Evolutionary conservation across 2,797 vertebrate species (phyloP).

Genomic region (Anniella stebbinsi): DNA sequence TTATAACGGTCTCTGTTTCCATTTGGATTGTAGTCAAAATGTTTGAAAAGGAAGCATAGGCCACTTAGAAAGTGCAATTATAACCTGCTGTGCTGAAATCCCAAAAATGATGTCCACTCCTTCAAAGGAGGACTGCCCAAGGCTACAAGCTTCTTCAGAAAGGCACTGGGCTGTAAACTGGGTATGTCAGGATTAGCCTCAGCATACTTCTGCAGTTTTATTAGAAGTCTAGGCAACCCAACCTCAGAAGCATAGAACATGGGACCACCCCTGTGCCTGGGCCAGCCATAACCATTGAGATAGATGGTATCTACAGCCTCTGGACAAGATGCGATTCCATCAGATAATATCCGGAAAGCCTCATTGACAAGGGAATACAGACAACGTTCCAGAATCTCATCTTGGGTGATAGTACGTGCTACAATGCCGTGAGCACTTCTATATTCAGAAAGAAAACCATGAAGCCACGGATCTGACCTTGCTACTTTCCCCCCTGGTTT

Average conservation of each 20-base stretch:
- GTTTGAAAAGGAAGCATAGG: neutral
- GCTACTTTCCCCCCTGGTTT: constrained; percentile 80
- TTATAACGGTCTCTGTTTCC: accelerated
- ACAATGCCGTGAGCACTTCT: constrained; percentile 80
- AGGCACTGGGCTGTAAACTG: constrained; percentile 81
- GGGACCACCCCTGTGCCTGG: constrained; percentile 88
- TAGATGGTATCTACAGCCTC: constrained; percentile 92
- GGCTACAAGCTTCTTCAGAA: constrained; percentile 87
- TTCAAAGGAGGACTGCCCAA: constrained; percentile 86
- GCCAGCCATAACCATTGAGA: constrained; percentile 91
- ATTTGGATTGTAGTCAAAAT: constrained; percentile 46
- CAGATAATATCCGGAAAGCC: constrained; percentile 89
- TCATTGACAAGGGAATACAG: constrained; percentile 89
- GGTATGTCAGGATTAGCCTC: constrained; percentile 85
- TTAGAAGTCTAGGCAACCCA: constrained; percentile 84
- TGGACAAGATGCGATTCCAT: constrained; percentile 86
- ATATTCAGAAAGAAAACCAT: constrained; percentile 84
- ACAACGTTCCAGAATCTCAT: constrained; percentile 91
- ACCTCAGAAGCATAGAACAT: constrained; percentile 91
- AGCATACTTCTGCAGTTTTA: constrained; percentile 86
- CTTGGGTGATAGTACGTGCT: constrained; percentile 76
- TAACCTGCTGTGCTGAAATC: constrained; percentile 80
- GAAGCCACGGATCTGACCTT: constrained; percentile 86
- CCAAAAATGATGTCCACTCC: constrained; percentile 83
- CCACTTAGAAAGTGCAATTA: constrained; percentile 61